These are phyloP conservation scores for Eulemur rubriventer DNA, from an alignment of 2,797 vertebrate genomes.

Conservation along the genomic window DNA sequence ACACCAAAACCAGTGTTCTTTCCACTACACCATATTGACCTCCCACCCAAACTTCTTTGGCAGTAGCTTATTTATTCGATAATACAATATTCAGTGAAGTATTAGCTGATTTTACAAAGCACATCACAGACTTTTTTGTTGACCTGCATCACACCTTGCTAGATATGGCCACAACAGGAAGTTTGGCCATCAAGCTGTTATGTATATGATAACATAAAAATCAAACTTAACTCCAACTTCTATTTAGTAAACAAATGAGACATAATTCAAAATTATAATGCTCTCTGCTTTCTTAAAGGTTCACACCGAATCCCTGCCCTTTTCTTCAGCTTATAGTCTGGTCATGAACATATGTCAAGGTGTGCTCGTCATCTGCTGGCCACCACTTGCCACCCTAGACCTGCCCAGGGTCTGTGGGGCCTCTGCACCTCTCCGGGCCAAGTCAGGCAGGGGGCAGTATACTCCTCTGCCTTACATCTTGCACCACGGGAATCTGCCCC, in stretches of 20 bases:
- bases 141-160: background rate
- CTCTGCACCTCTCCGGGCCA: background rate
- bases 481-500: background rate
- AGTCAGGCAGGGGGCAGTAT: background rate
- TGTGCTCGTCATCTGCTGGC: background rate
- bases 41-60: background rate
- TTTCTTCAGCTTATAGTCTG: background rate
- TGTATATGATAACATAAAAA: background rate
- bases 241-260: background rate
- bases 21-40: background rate
- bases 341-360: background rate
- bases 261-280: background rate
- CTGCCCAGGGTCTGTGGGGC: background rate
- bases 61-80: background rate
- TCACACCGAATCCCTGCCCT: background rate
- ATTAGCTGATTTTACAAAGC: background rate
- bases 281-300: slow-evolving; percentile 6
- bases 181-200: background rate
- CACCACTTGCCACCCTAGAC: background rate
- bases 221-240: background rate
- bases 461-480: background rate
- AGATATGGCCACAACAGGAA: background rate
- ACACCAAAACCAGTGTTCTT: background rate
- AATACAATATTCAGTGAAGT: background rate
- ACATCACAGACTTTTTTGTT: background rate